These are phyloP conservation scores for Ciconia boyciana DNA, from an alignment of 2,113 vertebrate species.

Conservation along the genomic window DNA sequence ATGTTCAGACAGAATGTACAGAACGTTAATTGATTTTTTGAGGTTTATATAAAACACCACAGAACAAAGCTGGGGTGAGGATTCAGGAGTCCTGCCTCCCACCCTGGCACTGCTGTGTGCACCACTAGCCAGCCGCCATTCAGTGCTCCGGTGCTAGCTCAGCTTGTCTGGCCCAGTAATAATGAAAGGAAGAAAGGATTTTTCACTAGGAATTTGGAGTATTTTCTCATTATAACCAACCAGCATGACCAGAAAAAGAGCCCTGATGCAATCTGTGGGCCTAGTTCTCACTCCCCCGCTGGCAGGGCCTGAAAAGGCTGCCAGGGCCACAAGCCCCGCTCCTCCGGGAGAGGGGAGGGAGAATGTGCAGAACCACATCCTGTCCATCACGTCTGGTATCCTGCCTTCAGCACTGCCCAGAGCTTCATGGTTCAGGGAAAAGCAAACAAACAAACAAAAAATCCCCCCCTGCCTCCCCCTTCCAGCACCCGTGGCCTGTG, in stretches of 20 bases:
- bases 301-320: not conserved
- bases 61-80: not conserved
- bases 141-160: not conserved
- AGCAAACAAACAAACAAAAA: slow-evolving; percentile 30
- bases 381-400: not conserved
- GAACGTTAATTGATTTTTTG: not conserved
- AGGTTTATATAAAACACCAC: not conserved
- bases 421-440: slow-evolving; percentile 10
- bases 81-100: not conserved
- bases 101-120: not conserved
- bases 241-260: slow-evolving; percentile 29
- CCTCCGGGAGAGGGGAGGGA: not conserved
- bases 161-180: slow-evolving; percentile 20
- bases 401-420: not conserved
- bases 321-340: not conserved
- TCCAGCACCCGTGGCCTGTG: not conserved
- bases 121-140: not conserved
- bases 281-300: slow-evolving; percentile 16
- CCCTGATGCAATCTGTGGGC: not conserved
- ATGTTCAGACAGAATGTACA: not conserved
- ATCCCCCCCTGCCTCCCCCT: not conserved
- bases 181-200: slow-evolving; percentile 42
- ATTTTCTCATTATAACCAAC: slow-evolving; percentile 59
- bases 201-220: slow-evolving; percentile 40
- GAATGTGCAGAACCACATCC: not conserved